Evolutionary conservation across 1,140 invertebrate genomes (phyloP).

Genomic region (Neodiprion virginianus): DNA sequence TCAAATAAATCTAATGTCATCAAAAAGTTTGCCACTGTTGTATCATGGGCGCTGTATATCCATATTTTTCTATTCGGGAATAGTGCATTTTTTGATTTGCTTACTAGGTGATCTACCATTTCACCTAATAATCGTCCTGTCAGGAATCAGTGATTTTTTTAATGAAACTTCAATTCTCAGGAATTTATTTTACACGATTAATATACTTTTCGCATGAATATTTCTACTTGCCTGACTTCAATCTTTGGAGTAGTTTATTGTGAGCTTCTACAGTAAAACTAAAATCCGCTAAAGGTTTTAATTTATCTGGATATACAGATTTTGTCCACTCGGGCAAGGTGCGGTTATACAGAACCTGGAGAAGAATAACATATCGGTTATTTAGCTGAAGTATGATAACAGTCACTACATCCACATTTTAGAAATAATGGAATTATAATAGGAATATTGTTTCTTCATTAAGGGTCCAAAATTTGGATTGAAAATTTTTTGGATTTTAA

Average conservation of each 20-base stretch:
- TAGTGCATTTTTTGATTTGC: constrained; percentile 41
- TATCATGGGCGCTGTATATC: constrained; percentile 80
- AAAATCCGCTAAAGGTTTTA: constrained; percentile 61
- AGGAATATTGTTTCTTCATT: neutral
- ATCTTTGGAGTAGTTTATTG: constrained; percentile 60
- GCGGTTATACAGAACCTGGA: constrained; percentile 70
- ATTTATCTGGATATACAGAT: constrained; percentile 63
- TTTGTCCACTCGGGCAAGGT: constrained; percentile 78
- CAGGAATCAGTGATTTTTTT: constrained; percentile 38
- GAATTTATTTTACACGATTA: constrained; percentile 33
- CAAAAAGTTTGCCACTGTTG: constrained; percentile 74
- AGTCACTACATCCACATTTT: constrained; percentile 12
- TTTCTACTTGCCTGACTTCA: constrained; percentile 56
- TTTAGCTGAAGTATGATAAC: constrained; percentile 9
- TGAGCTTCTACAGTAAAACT: constrained; percentile 63
- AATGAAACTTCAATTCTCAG: constrained; percentile 35
- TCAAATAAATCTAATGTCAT: constrained; percentile 73
- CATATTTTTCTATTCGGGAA: constrained; percentile 63
- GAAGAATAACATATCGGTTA: constrained; percentile 16
- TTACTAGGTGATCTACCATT: constrained; percentile 61
- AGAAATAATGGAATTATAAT: constrained; percentile 11
- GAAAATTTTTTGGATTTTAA: too few relatives aligned
- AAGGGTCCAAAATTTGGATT: neutral
- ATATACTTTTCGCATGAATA: too few relatives aligned
- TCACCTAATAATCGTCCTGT: constrained; percentile 68